Evolutionary conservation across 2,797 vertebrate species (phyloP).

Genomic region (Paedocypris micromegethes): DNA sequence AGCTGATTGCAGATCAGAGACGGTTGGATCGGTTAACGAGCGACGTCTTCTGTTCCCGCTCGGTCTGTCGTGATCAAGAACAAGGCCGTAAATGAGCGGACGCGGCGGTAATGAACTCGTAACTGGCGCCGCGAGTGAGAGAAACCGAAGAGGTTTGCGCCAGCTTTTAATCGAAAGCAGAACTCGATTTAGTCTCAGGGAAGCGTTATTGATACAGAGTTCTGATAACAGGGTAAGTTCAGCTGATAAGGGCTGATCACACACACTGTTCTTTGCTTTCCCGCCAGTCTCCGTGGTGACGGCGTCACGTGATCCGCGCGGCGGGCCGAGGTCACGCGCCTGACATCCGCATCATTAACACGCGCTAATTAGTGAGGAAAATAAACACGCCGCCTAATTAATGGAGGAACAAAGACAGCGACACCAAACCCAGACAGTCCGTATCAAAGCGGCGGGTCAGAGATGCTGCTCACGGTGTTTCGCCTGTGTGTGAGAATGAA

Average conservation of each 20-base stretch:
- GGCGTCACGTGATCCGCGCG: constrained; percentile 46
- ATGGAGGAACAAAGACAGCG: constrained; percentile 45
- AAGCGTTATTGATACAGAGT: too few relatives aligned
- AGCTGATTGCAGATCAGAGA: constrained; percentile 37
- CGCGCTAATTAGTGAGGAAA: constrained; percentile 51
- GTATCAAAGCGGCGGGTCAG: constrained; percentile 52
- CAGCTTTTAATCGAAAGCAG: constrained; percentile 13
- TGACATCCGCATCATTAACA: constrained; percentile 50
- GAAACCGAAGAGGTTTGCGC: constrained; percentile 54
- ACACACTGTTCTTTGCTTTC: too few relatives aligned
- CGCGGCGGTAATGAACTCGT: constrained; percentile 64
- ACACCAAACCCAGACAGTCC: constrained; percentile 48
- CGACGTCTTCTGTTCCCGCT: constrained; percentile 60
- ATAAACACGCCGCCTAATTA: constrained; percentile 53
- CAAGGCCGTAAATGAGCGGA: constrained; percentile 60
- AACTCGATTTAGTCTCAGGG: neutral
- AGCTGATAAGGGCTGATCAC: too few relatives aligned
- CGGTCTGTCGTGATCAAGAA: constrained; percentile 60
- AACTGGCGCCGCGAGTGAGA: constrained; percentile 55
- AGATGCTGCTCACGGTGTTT: constrained; percentile 33
- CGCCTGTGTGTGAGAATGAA: neutral
- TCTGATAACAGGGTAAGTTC: too few relatives aligned
- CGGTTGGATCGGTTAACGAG: constrained; percentile 58
- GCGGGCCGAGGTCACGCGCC: constrained; percentile 42
- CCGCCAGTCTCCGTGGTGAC: neutral